These are phyloP conservation scores for Aleiodes leptofemur DNA, from an alignment of 2,888 invertebrate genomes.

Conservation along the genomic window DNA sequence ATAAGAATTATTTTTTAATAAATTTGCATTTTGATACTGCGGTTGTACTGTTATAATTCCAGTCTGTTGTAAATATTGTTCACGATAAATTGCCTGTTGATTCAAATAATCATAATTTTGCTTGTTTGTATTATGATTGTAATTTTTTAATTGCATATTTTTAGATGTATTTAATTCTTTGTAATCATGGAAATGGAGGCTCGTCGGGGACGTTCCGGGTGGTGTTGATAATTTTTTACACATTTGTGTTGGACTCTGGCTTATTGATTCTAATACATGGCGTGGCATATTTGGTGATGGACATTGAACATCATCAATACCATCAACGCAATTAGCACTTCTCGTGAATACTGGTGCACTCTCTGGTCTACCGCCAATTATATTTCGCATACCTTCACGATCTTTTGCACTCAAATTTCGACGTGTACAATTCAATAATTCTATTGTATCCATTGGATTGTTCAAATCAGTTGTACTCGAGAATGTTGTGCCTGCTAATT, in stretches of 20 bases:
- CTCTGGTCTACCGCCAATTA: conserved; percentile 71
- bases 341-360: conserved; percentile 69
- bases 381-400: conserved; percentile 71
- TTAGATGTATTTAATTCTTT: conserved; percentile 61
- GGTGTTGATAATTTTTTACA: conserved; percentile 53
- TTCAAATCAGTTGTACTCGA: conserved; percentile 64
- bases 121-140: conserved; percentile 17
- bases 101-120: conserved; percentile 67
- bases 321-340: conserved; percentile 70
- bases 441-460: conserved; percentile 44
- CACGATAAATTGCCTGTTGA: conserved; percentile 67
- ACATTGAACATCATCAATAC: conserved; percentile 65
- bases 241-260: conserved; percentile 71
- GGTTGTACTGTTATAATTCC: conserved; percentile 66
- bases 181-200: conserved; percentile 63
- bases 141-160: conserved; percentile 46
- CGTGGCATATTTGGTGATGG: conserved; percentile 70
- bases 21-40: conserved; percentile 62
- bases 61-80: conserved; percentile 69
- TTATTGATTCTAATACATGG: conserved; percentile 71
- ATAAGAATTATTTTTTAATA: conserved; percentile 67
- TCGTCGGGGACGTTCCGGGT: conserved; percentile 62
- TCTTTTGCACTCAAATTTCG: conserved; percentile 66
- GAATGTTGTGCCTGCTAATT: conserved; percentile 81
- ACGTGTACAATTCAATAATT: conserved; percentile 53